Evolutionary conservation across 2,797 vertebrate species (phyloP).

Genomic region (Falco novaeseelandiae): DNA sequence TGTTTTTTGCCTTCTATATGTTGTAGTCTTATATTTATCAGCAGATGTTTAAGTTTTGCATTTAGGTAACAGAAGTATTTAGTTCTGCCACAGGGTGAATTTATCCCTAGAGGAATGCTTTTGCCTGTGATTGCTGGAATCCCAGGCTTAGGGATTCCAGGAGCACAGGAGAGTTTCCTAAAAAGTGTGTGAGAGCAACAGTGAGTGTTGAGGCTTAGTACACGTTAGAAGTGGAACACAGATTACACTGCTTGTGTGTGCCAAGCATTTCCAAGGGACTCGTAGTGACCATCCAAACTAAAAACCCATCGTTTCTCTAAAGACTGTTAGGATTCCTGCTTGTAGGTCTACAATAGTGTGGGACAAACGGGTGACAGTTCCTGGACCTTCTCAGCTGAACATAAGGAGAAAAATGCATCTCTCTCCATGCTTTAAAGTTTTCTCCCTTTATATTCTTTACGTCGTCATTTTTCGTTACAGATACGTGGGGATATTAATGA

Average conservation of each 20-base stretch:
- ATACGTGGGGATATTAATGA: accelerated
- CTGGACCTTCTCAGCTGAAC: not conserved
- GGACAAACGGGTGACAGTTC: not conserved
- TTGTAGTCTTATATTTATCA: not conserved
- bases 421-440: not conserved
- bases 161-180: not conserved
- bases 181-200: not conserved
- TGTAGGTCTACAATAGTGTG: not conserved
- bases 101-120: not conserved
- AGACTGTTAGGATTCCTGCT: not conserved
- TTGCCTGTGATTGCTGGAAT: not conserved
- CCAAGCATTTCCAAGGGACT: not conserved
- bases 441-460: not conserved
- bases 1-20: not conserved
- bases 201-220: not conserved
- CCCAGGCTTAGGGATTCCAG: not conserved
- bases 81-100: not conserved
- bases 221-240: not conserved
- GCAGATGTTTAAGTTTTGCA: not conserved
- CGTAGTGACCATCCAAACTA: not conserved
- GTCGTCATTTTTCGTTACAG: not conserved
- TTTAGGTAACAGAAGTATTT: not conserved
- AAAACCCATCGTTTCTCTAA: not conserved
- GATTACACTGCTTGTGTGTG: not conserved
- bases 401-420: not conserved